Evolutionary conservation across 2,888 invertebrate species (phyloP).

Genomic region (Seira ritae): DNA sequence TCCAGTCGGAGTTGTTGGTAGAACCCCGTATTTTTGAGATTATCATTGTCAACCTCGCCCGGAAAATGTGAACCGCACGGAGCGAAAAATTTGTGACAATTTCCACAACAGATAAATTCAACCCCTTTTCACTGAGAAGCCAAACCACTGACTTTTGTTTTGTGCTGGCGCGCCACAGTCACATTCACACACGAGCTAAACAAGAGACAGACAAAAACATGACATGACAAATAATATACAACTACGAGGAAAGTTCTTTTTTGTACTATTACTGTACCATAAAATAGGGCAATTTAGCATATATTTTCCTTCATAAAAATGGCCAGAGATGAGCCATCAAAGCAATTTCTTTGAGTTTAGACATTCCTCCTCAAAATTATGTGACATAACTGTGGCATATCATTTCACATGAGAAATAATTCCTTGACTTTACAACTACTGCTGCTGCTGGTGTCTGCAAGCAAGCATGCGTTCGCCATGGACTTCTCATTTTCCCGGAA

Average conservation of each 20-base stretch:
- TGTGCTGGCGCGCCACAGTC: conserved; percentile 14
- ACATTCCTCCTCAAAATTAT: neutral
- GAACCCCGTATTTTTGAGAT: neutral
- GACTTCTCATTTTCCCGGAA: neutral
- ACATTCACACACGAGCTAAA: conserved; percentile 1
- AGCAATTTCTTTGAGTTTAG: neutral
- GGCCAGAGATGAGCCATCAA: neutral
- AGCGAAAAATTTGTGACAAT: conserved; percentile 4
- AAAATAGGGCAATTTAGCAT: neutral
- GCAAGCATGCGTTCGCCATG: too few species aligned
- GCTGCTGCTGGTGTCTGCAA: too few species aligned
- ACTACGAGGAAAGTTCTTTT: neutral
- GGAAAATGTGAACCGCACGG: neutral
- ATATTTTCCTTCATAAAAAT: neutral
- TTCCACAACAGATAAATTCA: conserved; percentile 37
- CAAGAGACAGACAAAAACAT: conserved; percentile 5
- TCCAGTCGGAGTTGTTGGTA: too few species aligned
- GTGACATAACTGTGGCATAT: neutral
- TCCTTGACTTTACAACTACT: too few species aligned
- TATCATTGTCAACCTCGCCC: neutral
- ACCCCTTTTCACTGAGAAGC: conserved; percentile 33
- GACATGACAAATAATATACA: conserved; percentile 8
- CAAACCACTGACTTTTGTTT: neutral
- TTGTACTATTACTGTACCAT: neutral
- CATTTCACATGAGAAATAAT: neutral